Conservation (phyloP, 2,888 invertebrate species). For the Lymantria dispar region DNA sequence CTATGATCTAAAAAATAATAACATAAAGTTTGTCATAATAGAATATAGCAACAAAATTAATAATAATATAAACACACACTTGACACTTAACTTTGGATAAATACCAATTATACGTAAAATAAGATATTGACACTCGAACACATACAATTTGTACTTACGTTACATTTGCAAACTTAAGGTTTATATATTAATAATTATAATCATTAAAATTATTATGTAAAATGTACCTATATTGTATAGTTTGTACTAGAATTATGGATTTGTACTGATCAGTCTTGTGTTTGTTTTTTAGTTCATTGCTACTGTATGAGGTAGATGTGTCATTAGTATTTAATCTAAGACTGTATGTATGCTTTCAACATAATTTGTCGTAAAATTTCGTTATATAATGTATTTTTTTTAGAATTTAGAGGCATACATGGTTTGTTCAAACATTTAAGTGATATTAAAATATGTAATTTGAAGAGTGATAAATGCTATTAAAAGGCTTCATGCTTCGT, state of each 20-base stretch:
- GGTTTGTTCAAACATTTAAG: conserved; percentile 18
- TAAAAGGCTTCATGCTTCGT: conserved; percentile 13
- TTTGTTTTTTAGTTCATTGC: conserved; percentile 51
- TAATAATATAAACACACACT: conserved; percentile 75
- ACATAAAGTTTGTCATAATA: conserved; percentile 69
- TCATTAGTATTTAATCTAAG: conserved; percentile 1
- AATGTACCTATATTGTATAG: conserved; percentile 43
- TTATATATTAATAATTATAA: conserved; percentile 41
- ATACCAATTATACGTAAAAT: conserved; percentile 68
- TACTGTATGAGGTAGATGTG: conserved; percentile 58
- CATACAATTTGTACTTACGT: conserved; percentile 78
- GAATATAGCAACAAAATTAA: conserved; percentile 76
- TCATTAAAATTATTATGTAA: conserved; percentile 51
- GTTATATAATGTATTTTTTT: background rate
- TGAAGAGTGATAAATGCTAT: conserved; percentile 13
- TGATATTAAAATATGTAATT: conserved; percentile 14
- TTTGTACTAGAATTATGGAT: conserved; percentile 68
- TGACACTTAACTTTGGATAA: conserved; percentile 79
- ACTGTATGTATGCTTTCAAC: background rate
- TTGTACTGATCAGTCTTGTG: conserved; percentile 78
- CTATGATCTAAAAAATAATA: conserved; percentile 50
- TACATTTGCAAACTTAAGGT: conserved; percentile 65
- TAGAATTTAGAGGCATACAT: conserved; percentile 21
- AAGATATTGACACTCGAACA: conserved; percentile 77
- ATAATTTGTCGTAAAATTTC: background rate